Base-by-base conservation (phyloP, 2,113 vertebrate genomes). In the Piprites chloris region DNA sequence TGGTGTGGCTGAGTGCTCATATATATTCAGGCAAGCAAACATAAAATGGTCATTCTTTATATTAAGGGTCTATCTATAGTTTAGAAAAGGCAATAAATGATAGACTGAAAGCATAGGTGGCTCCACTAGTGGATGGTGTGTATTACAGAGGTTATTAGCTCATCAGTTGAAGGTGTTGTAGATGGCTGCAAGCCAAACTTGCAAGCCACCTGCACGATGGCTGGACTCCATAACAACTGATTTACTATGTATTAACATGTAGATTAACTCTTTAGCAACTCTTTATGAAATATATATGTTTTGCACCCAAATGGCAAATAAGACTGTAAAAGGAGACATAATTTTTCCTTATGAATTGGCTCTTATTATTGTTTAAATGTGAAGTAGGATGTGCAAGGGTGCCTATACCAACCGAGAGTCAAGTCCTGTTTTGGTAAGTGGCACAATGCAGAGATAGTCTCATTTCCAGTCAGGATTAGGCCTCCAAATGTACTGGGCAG, bases 11-110 rank as follows among this genome's bases (percentile, higher is more conserved):
- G 82, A 96, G 90, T 94, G 93, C 91, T 96, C 89, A 0, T 96
- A 97, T 91, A 95, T 97, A 96, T 97, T 96, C 94, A 94, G 92
- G 88, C 93, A 96, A 96, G 91, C 87, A 96, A 95, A 96, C 75
- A 93, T 96, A 96, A 96, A 96, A 94, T 95, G 93, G 63, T 96
- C 94, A 95, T 97, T 93, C 94, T 93, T 97, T 96, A 93, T 94
- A 95, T 91, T 94, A 96, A 95, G 80, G 61, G 76, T 77, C 92
- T 89, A 91, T 87, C 89, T 87, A 39, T 80, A 88, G 75, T 94
- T 94, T 94, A 91, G 75, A 73, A 94, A 96, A 85, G 85, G 91
- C 87, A 96, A 93, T 96, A 96, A 95, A 91, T 88, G 93, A 66
- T 71, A 66, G 87, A 95, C 80, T 87, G 96, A 94, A 94, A 92